Evolutionary conservation across 1,140 invertebrate genomes (phyloP), one percentile per base, ranked within the genome.

Genomic region (Tetranychus cinnabarinus): DNA sequence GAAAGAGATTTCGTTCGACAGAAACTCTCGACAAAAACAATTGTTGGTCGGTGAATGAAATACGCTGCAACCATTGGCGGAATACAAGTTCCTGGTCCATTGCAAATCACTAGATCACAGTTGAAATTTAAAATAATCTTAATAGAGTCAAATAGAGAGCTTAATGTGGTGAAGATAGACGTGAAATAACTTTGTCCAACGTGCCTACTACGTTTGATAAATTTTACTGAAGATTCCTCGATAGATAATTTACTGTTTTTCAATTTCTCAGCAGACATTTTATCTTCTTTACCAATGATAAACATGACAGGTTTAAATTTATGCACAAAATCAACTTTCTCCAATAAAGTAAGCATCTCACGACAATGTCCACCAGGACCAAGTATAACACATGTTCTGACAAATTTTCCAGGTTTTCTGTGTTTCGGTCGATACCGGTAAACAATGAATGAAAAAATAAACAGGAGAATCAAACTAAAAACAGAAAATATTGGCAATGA

Each of bases 41-140:
- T 33, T 31, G n/a, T 52, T 36, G 80, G 70, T 75, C 82, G 68
- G 50, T 72, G 64, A 45, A 56, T 54, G 35, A 65, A 47, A 12
- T 65, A 52, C 34, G 23, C 56, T 10, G 37, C 47, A 12, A 85
- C 63, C 73, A 86, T 89, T 47, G 90, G 72, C 39, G 89, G 91
- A 63, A 97, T 78, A 73, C 91, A 95, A 5, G 89, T 95, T 35
- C 91, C 92, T 58, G 92, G 93, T 1, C 93, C 93, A 77, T 97
- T 97, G 69, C 86, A 88, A 2, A 95, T 71, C 69, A 76, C 73
- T 45, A 93, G 68, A 69, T 87, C 78, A 33, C 88, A 88, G 62
- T 74, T 77, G 64, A 81, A 76, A 56, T 72, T 77, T 65, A 81
- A 77, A 13, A 91, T 70, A n/a, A 89, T 66, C 59, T 80, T 80